Conservation (phyloP, 2,113 vertebrate species). For the Paratilapia polleni region DNA sequence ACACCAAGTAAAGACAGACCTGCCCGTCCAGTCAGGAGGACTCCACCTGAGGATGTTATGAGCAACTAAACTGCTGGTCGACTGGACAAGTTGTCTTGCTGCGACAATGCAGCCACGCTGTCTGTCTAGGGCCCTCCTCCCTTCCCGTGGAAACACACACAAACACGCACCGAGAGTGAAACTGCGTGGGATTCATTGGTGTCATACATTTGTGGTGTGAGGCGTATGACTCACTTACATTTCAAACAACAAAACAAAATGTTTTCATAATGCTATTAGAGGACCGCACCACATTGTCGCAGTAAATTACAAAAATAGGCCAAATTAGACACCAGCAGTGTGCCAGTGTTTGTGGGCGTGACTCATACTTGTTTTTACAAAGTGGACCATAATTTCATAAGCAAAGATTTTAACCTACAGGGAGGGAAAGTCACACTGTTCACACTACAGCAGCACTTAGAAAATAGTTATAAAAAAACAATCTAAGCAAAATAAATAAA, state of each 20-base stretch:
- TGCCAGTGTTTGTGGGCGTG: conserved; percentile 6
- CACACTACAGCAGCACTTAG: neutral
- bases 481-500: too few relatives aligned
- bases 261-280: neutral
- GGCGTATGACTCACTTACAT: neutral
- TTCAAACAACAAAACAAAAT: neutral
- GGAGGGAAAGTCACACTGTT: neutral
- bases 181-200: neutral
- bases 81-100: conserved; percentile 46
- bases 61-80: conserved; percentile 17
- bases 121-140: conserved; percentile 57
- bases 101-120: conserved; percentile 68
- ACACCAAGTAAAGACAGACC: neutral
- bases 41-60: conserved; percentile 16
- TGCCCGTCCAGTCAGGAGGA: neutral
- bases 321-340: neutral
- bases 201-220: neutral
- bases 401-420: neutral
- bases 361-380: neutral
- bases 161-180: neutral
- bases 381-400: neutral
- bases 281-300: neutral
- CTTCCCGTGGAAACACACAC: neutral
- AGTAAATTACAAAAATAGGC: neutral
- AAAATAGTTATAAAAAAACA: neutral